Conservation (phyloP, 2,888 invertebrate genomes). For the Ornithoptera alexandrae region DNA sequence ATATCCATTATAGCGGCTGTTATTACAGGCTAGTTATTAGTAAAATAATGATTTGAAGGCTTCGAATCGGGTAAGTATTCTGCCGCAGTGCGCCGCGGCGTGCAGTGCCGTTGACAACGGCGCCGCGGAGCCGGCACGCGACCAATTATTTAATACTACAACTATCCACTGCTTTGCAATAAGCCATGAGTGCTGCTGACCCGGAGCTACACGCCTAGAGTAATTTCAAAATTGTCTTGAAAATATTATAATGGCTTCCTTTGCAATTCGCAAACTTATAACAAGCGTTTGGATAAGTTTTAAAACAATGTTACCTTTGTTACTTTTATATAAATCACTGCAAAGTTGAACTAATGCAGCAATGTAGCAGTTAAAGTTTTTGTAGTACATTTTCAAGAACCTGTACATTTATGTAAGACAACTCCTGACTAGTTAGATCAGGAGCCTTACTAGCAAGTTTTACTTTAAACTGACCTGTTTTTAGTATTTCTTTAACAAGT, state of each 20-base stretch:
- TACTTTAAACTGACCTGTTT: too few relatives aligned
- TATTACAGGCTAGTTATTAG: background rate
- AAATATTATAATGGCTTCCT: background rate
- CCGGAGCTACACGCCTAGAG: constrained; percentile 33
- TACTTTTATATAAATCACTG: background rate
- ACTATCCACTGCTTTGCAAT: constrained; percentile 42
- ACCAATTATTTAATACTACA: constrained; percentile 61
- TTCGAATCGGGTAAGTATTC: constrained; percentile 37
- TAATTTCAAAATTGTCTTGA: constrained; percentile 8
- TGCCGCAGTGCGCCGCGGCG: constrained; percentile 70
- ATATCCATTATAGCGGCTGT: background rate
- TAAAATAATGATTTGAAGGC: constrained; percentile 31
- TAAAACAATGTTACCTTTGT: background rate
- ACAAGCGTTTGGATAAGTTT: background rate
- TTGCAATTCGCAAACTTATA: background rate
- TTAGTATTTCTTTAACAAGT: too few relatives aligned
- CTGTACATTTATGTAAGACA: too few relatives aligned
- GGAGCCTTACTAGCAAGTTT: too few relatives aligned
- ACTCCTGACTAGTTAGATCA: too few relatives aligned
- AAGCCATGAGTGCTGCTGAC: constrained; percentile 34
- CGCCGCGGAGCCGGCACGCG: constrained; percentile 69
- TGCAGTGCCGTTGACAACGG: constrained; percentile 66
- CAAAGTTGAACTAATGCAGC: too few relatives aligned
- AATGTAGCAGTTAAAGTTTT: too few relatives aligned
- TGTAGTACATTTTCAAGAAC: too few relatives aligned